These are phyloP conservation scores for Acanthoscelides obtectus DNA, from an alignment of 2,888 invertebrate species.

Conservation along the genomic window DNA sequence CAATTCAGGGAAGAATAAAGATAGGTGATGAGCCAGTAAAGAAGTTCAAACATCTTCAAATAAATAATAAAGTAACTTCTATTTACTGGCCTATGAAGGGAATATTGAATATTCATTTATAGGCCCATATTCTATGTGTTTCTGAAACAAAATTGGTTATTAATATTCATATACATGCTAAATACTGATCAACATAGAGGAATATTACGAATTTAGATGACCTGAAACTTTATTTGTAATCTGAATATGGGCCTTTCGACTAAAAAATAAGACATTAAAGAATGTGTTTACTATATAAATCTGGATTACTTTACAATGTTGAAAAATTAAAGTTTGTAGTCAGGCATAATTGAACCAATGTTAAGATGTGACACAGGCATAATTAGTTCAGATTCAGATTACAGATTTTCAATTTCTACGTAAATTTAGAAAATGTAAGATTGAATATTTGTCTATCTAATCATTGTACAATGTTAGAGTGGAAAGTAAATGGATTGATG, in stretches of 20 bases:
- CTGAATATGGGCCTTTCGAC: constrained; percentile 50
- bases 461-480: not conserved
- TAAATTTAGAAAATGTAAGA: not conserved
- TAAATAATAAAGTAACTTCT: not conserved
- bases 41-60: not conserved
- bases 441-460: not conserved
- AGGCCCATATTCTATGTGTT: constrained; percentile 44
- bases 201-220: constrained; percentile 38
- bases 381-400: not conserved
- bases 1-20: not conserved
- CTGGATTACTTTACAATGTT: too few relatives aligned
- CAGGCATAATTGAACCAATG: too few relatives aligned
- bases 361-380: not conserved
- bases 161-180: constrained; percentile 23
- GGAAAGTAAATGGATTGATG: not conserved
- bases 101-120: constrained; percentile 3
- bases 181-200: constrained; percentile 43
- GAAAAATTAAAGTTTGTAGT: too few relatives aligned
- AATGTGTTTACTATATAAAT: too few relatives aligned
- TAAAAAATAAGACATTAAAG: too few relatives aligned
- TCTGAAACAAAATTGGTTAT: constrained; percentile 25
- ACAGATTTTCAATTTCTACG: not conserved
- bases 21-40: not conserved
- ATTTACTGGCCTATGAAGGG: not conserved
- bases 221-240: constrained; percentile 41